These are phyloP conservation scores for Hyaena hyaena DNA, from an alignment of 2,113 vertebrate species.

Conservation along the genomic window DNA sequence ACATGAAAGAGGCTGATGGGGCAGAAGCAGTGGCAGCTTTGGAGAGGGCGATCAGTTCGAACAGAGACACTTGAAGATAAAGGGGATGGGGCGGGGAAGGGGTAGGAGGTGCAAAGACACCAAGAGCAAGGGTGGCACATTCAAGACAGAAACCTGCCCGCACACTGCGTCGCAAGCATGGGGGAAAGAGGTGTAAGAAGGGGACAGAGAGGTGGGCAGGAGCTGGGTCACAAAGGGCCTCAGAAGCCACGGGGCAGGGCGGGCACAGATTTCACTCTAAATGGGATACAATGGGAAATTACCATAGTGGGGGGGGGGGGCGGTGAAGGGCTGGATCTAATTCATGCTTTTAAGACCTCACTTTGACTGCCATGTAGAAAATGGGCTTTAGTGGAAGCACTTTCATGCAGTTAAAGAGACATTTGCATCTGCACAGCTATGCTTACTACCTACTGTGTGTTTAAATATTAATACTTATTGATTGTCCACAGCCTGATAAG, in stretches of 20 bases:
- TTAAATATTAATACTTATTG: constrained; percentile 45
- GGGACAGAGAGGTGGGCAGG: neutral
- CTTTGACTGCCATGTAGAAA: neutral
- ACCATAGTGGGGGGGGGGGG: neutral
- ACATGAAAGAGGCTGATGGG: neutral
- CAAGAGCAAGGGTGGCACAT: neutral
- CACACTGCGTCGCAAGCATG: neutral
- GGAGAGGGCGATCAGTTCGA: neutral
- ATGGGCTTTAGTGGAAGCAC: neutral
- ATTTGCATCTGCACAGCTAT: neutral
- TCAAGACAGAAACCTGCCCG: neutral
- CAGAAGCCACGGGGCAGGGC: neutral
- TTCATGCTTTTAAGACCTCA: neutral
- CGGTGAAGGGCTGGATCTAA: neutral
- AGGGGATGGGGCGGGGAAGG: rapidly evolving
- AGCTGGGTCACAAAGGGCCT: neutral
- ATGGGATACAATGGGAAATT: neutral
- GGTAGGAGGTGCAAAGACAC: neutral
- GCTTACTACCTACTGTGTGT: neutral
- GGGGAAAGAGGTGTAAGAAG: neutral
- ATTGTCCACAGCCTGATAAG: neutral
- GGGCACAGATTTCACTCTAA: neutral
- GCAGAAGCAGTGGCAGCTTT: neutral
- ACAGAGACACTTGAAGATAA: neutral
- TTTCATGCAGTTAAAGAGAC: neutral